Evolutionary conservation across 2,113 vertebrate genomes (phyloP).

Genomic region (Eclectus roratus): DNA sequence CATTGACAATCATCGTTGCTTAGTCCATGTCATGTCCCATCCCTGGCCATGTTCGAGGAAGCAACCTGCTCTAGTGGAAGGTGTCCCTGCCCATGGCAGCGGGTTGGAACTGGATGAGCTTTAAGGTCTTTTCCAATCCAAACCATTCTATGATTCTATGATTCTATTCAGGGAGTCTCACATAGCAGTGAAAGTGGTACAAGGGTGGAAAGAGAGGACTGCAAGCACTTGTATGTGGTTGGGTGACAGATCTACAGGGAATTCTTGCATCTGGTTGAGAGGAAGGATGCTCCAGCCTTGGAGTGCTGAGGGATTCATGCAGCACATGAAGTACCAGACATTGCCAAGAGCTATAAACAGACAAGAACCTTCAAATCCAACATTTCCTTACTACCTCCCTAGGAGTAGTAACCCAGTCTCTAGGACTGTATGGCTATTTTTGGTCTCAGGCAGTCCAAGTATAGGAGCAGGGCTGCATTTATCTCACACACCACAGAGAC

Average conservation of each 20-base stretch:
- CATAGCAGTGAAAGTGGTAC: rapidly evolving
- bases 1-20: neutral
- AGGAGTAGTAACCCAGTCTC: neutral
- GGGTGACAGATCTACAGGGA: neutral
- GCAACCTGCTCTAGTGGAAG: neutral
- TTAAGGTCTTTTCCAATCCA: neutral
- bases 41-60: neutral
- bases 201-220: neutral
- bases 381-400: neutral
- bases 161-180: neutral
- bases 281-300: neutral
- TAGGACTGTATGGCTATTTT: neutral
- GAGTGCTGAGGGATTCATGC: neutral
- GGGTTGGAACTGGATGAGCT: neutral
- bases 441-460: neutral
- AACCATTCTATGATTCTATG: neutral
- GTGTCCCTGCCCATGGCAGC: neutral
- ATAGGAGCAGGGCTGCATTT: neutral
- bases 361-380: neutral
- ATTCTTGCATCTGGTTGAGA: neutral
- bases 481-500: neutral
- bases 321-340: rapidly evolving
- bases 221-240: neutral
- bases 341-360: neutral
- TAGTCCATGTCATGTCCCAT: rapidly evolving